Percentiles rank a stretch among this genome's conserved stretches.
phyloP scores from a whole-genome alignment of 2,113 vertebrate species.

The Circaetus gallicus region DNA sequence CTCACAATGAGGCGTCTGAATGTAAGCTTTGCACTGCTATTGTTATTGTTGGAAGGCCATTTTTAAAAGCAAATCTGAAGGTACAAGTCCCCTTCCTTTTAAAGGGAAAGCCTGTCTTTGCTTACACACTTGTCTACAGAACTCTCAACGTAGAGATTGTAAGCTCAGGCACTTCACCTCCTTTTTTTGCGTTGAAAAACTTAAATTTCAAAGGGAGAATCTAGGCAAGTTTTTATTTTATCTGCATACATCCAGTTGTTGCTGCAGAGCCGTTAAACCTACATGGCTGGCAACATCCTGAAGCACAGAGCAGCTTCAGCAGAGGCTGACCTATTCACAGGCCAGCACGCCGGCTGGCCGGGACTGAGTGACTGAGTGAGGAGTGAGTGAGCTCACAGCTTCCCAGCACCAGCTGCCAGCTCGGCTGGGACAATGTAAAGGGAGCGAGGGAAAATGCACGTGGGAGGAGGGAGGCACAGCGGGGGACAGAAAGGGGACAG shows the following conservation, averaged over 20 bases:
- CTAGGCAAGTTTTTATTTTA: background rate
- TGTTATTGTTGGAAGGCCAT: background rate
- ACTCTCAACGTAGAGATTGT: background rate
- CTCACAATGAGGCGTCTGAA: background rate
- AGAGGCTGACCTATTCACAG: background rate
- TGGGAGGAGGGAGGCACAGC: background rate
- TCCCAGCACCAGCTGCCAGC: slow-evolving; percentile 10
- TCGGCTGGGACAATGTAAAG: background rate
- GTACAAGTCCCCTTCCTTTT: background rate
- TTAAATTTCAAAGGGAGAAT: background rate
- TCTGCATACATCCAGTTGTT: background rate
- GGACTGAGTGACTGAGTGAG: background rate
- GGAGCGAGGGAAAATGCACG: background rate
- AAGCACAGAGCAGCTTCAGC: background rate
- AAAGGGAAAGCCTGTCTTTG: background rate
- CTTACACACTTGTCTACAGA: background rate
- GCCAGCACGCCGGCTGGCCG: background rate
- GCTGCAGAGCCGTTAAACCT: background rate
- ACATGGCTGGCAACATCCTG: background rate
- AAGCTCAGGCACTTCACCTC: background rate
- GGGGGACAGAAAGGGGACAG: background rate
- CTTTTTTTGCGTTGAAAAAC: background rate
- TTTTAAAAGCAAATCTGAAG: background rate
- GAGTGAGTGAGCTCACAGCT: background rate
- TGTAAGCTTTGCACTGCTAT: background rate